Evolutionary conservation across 1,140 invertebrate genomes (phyloP), one percentile per base, ranked within the genome.

Genomic region (Diorhabda carinulata): DNA sequence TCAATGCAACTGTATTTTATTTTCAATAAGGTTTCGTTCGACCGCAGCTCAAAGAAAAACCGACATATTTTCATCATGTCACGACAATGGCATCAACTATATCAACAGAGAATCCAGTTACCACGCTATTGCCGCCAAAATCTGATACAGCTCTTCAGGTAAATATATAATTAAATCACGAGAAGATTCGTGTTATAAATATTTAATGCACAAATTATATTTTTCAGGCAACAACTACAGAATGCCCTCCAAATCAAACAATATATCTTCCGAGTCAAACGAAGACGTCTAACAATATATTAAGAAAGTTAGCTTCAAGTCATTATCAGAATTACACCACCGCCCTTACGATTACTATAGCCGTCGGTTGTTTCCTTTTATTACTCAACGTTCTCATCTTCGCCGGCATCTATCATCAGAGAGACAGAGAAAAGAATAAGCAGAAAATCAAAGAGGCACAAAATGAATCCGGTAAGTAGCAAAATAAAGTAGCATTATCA

Each of bases 321-420:
- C 91, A 92, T 76, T 92, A 92, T 75, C 91, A 93, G 74, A 92
- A 91, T 45, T 95, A 95, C 80, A 95, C 92, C 0, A 95, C 94
- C 0, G 94, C 93, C 0, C 83, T 97, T 1, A 93, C 92, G n/a
- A 91, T 97, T 3, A 97, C 95, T 0, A 94, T 98, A 65, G 94
- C 93, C 0, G 92, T 98, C 2, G 96, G 96, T 0, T 95, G 91
- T 70, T 92, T 93, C 68, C 83, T 93, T 5, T 84, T 98, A 3
- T 86, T 98, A 5, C 85, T 98, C 2, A 98, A 98, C 80, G 89
- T 97, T 5, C 85, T 98, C 1, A 96, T 98, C 63, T 97, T 98
- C 77, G 94, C 94, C 47, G 95, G 94, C 44, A 95, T 98, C 57
- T 97, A 96, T 78, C 94, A 96, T 77, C 93, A 97, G 79, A 86